Base-by-base conservation (phyloP, 1,140 invertebrate genomes). In the Calosoma granatense region DNA sequence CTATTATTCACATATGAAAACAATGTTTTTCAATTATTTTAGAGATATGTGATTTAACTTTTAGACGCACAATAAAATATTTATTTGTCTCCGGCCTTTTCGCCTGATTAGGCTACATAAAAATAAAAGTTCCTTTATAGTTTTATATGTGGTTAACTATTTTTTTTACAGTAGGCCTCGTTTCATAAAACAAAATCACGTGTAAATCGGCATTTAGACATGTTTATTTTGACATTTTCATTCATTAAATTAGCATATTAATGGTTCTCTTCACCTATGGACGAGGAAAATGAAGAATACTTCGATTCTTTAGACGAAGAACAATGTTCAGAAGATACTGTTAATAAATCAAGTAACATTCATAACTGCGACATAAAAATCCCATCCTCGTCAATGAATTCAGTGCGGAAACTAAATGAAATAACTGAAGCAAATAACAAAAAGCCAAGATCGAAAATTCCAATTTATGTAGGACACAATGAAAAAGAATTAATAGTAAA, bases 261-360 rank as follows among this genome's bases (percentile, higher is more conserved):
- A 36, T n/a, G n/a, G 6, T 36, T 36, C n/a, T n/a, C n/a, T n/a
- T n/a, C 4, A 47, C 41, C 17, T 12, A 47, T 47, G 41, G 41
- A 47, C 4, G 41, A 30, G 59, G 61, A 63, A 11, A 30, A 22
- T 36, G 62, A 63, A 4, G 39, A 53, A 12, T 56, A 57, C 55
- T 63, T 59, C 58, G 62, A 63, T 56, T 63, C 62, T 51, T 39
- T 63, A 21, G 62, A 63, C 15, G 62, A 63, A 39, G 62, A 63
- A 15, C 41, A 26, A 6, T 53, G 23, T 26, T 15, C 20, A 22
- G 15, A 58, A 17, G 17, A 47, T 12, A 11, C 17, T 17, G 41
- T 12, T 17, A 4, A 9, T 12, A 47, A 12, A 47, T 11, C 41
- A 47, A 47, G 17, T 12, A 9, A 9, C 3, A 47, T 30, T 30